Base-by-base conservation (phyloP, 2,888 invertebrate genomes). In the Gari tellinella region DNA sequence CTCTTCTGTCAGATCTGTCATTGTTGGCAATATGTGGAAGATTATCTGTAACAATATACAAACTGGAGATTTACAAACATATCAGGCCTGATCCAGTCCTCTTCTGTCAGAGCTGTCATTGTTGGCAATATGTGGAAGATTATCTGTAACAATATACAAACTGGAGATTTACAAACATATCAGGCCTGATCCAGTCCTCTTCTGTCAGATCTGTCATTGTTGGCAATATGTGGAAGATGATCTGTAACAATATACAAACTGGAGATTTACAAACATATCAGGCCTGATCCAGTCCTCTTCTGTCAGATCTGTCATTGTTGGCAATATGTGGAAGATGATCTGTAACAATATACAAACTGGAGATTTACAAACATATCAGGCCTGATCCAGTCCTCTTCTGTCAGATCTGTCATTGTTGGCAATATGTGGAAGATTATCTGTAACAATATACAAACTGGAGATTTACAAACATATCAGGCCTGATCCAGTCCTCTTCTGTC, bases 261-360 rank as follows among this genome's bases (percentile, higher is more conserved):
- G n/a, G n/a, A n/a, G n/a, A n/a, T n/a, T n/a, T 40, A 15, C 14
- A 23, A 8, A 51, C 17, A 23, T 17, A 15, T 46, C n/a, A 46
- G 17, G n/a, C 17, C 46, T 46, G 14, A 40, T 12, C 4, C 17
- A 53, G 12, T 95, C 94, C 72, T 94, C 94, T 58, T 87, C 86
- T 38, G 92, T 89, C 58, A 95, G 87, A 79, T 92, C 91, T 15
- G 93, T 91, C 60, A 94, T 92, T 74, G 93, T 92, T 1, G 95
- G 95, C 46, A 95, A 80, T 48, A 94, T 93, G 85, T 94, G 92
- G 83, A 94, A 95, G 67, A 95, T 93, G 31, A 94, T 94, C 93
- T 94, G 89, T 1, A 93, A 93, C 31, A 19, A 56, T 51, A 51
- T n/a, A n/a, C n/a, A n/a, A n/a, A n/a, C n/a, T n/a, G n/a, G n/a